Evolutionary conservation across 2,113 vertebrate genomes (phyloP).

Genomic region (Misgurnus anguillicaudatus): DNA sequence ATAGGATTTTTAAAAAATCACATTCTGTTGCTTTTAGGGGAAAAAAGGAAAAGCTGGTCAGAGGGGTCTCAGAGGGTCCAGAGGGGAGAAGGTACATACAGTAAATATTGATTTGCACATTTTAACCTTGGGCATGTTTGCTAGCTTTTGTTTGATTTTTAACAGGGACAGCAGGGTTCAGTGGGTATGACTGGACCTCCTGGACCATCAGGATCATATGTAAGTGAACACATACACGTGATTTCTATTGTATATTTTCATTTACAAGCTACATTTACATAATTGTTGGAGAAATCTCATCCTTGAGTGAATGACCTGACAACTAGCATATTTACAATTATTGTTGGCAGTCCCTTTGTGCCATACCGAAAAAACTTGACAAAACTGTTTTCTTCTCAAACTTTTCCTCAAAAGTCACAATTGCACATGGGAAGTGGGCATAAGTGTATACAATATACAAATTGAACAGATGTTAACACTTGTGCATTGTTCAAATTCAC

Average conservation of each 20-base stretch:
- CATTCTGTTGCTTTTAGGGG: constrained; percentile 64
- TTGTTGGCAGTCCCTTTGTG: no score
- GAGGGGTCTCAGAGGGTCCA: constrained; percentile 66
- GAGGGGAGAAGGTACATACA: constrained; percentile 74
- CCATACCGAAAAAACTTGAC: no score
- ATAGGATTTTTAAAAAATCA: neutral
- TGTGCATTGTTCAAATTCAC: no score
- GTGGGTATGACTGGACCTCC: constrained; percentile 66
- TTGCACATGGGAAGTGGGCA: no score
- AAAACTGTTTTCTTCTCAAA: no score
- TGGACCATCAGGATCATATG: constrained; percentile 72
- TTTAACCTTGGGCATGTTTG: neutral
- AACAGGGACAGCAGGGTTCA: constrained; percentile 73
- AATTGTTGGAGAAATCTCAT: no score
- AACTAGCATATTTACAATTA: no score
- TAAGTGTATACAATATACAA: no score
- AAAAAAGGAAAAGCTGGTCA: constrained; percentile 75
- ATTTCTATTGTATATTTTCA: neutral
- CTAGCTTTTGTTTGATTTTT: constrained; percentile 29
- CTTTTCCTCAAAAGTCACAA: no score
- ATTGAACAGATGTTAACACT: no score
- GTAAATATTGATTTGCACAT: constrained; percentile 4
- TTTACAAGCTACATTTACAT: neutral
- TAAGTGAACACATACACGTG: constrained; percentile 61
- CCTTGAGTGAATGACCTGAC: no score